A percentile compares a stretch with the other conserved stretches of the same genome.
These are phyloP conservation scores for Musca vetustissima DNA, from an alignment of 1,140 invertebrate genomes.

Conservation along the genomic window DNA sequence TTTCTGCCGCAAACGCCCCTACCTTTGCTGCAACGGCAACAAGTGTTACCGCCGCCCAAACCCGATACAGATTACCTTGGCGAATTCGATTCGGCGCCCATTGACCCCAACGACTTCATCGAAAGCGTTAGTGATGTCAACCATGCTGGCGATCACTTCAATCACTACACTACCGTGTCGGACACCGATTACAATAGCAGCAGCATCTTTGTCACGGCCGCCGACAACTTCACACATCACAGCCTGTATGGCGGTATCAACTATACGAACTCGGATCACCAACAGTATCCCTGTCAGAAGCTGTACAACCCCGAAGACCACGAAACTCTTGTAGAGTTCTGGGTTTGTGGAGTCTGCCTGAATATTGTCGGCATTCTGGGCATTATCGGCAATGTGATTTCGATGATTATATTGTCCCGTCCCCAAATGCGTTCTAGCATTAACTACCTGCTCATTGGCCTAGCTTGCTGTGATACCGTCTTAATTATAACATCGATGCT, in stretches of 20 bases:
- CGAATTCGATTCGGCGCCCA: conserved; percentile 26
- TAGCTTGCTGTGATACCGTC: conserved; percentile 88
- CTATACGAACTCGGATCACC: background rate
- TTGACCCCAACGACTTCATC: conserved; percentile 26
- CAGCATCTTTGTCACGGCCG: background rate
- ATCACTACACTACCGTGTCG: background rate
- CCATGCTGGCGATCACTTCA: background rate
- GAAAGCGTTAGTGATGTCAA: conserved; percentile 11
- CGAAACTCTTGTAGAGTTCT: conserved; percentile 67
- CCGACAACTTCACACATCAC: background rate
- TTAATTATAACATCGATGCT: conserved; percentile 84
- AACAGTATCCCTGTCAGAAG: conserved; percentile 32
- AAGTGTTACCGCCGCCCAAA: conserved; percentile 8
- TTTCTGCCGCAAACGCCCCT: background rate
- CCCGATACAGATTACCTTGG: conserved; percentile 6
- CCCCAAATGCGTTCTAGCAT: conserved; percentile 94
- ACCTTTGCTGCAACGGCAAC: conserved; percentile 13
- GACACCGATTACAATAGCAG: background rate
- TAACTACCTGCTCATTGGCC: conserved; percentile 87
- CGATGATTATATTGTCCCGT: conserved; percentile 85
- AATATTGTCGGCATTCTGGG: conserved; percentile 82
- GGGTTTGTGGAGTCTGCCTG: conserved; percentile 80
- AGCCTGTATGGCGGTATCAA: background rate
- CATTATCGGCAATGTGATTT: conserved; percentile 85
- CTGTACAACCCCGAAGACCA: conserved; percentile 40